These are phyloP conservation scores for Mythimna albipuncta DNA, from an alignment of 2,888 invertebrate genomes.

Conservation along the genomic window DNA sequence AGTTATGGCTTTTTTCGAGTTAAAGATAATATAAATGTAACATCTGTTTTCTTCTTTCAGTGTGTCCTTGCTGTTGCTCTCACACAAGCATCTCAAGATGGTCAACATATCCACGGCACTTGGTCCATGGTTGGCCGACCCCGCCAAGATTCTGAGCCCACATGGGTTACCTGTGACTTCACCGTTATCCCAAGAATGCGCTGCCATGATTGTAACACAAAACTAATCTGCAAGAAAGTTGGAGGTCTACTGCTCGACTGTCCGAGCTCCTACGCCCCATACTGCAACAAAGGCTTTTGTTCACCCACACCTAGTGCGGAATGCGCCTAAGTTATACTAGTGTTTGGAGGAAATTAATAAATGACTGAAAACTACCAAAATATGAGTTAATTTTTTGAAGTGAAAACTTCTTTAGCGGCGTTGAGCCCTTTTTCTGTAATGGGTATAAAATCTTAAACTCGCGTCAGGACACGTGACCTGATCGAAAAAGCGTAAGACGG, in stretches of 20 bases:
- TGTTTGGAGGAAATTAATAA: slow-evolving; percentile 10
- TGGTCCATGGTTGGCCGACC: not conserved
- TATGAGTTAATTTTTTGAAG: not conserved
- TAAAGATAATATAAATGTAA: not conserved
- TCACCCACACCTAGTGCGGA: slow-evolving; percentile 33
- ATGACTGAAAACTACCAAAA: not conserved
- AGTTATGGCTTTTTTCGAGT: not conserved
- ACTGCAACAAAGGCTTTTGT: slow-evolving; percentile 49
- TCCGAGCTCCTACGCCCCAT: slow-evolving; percentile 23
- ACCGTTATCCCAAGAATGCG: slow-evolving; percentile 27
- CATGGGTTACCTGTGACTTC: slow-evolving; percentile 40
- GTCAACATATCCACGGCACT: not conserved
- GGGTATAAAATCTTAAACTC: too few species aligned
- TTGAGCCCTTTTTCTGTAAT: too few species aligned
- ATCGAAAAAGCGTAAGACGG: too few species aligned
- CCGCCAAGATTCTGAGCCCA: not conserved
- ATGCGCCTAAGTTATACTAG: slow-evolving; percentile 24
- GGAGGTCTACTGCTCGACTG: slow-evolving; percentile 43
- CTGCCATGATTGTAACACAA: slow-evolving; percentile 44
- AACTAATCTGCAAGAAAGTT: slow-evolving; percentile 41
- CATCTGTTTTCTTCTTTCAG: slow-evolving; percentile 17
- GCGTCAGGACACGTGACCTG: too few species aligned
- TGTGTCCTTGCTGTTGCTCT: slow-evolving; percentile 32
- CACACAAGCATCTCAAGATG: not conserved
- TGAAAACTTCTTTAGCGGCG: too few species aligned